A percentile compares a stretch with the other conserved stretches of the same genome.
Conservation (phyloP, 2,113 vertebrate genomes). For the Madoqua kirkii region DNA sequence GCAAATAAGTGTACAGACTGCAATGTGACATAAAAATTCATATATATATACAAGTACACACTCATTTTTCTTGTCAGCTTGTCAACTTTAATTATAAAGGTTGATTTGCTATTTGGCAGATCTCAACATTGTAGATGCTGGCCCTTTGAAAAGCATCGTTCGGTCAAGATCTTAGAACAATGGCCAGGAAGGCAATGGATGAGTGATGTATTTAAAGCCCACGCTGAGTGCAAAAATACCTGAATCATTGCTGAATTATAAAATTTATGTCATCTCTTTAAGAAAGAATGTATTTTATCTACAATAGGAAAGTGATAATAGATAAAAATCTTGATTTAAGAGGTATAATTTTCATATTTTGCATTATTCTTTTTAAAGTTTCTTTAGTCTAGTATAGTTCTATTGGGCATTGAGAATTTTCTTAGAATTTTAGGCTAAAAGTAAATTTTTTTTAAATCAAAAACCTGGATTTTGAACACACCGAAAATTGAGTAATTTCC, state of each 20-base stretch:
- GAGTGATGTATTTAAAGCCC: slow-evolving; percentile 22
- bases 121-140: slow-evolving; percentile 88
- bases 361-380: slow-evolving; percentile 65
- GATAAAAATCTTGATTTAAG: not conserved
- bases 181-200: slow-evolving; percentile 57
- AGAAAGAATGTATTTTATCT: not conserved
- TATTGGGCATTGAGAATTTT: slow-evolving; percentile 81
- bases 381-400: slow-evolving; percentile 56
- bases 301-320: not conserved
- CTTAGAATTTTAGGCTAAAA: slow-evolving; percentile 85
- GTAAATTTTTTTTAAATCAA: slow-evolving; percentile 80
- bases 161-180: slow-evolving; percentile 86
- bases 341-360: slow-evolving; percentile 24
- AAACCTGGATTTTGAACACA: slow-evolving; percentile 53
- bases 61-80: slow-evolving; percentile 99
- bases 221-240: slow-evolving; percentile 41
- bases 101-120: slow-evolving; percentile 95
- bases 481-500: not conserved
- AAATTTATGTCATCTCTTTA: not conserved
- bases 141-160: slow-evolving; percentile 91
- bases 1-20: slow-evolving; percentile 94
- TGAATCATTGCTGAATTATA: slow-evolving; percentile 23
- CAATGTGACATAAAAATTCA: slow-evolving; percentile 99
- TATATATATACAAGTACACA: slow-evolving; percentile 95
- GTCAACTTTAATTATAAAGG: slow-evolving; percentile 99